These are phyloP conservation scores for Amphilophus citrinellus DNA, from an alignment of 2,113 vertebrate species.

Conservation along the genomic window DNA sequence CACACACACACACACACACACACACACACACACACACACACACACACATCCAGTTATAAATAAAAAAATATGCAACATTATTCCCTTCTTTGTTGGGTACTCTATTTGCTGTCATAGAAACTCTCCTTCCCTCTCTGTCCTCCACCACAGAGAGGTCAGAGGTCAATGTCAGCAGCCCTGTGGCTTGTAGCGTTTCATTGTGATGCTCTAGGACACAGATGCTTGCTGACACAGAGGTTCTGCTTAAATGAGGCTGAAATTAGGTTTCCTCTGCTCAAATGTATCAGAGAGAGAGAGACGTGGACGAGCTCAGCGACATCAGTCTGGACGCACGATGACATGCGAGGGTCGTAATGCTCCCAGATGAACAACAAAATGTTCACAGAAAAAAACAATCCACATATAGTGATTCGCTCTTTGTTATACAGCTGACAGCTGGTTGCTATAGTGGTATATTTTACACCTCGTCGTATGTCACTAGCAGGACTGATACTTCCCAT, in stretches of 20 bases:
- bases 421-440: no score
- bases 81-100: not conserved
- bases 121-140: not conserved
- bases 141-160: conserved; percentile 26
- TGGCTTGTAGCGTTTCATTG: not conserved
- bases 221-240: conserved; percentile 8
- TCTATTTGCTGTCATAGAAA: not conserved
- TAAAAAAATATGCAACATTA: not conserved
- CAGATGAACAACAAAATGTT: not conserved
- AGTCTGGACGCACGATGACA: not conserved
- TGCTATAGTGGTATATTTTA: not conserved
- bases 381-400: not conserved
- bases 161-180: conserved; percentile 16
- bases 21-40: not conserved
- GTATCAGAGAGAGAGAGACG: not conserved
- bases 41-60: not conserved
- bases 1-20: no score
- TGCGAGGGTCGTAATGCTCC: no score
- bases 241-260: not conserved
- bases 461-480: not conserved
- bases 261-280: not conserved
- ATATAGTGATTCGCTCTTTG: no score
- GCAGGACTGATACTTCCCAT: not conserved
- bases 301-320: not conserved
- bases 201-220: not conserved